Base-by-base conservation (phyloP, 1,140 invertebrate genomes). In the Tetramorium parvispinum region DNA sequence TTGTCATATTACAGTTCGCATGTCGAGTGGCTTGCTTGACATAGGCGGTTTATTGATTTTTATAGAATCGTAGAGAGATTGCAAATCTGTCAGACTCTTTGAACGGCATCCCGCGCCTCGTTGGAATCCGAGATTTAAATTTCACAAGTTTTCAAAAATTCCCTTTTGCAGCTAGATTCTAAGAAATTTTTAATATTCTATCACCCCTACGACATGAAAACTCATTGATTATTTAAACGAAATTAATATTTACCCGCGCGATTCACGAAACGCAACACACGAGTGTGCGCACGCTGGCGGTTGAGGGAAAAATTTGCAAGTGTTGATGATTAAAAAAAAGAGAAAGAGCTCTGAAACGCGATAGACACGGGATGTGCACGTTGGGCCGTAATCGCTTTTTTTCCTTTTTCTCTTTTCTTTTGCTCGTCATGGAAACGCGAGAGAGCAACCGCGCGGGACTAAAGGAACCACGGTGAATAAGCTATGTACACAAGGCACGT, bases 391-490 rank as follows among this genome's bases (percentile, higher is more conserved):
- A 83, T 83, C 79, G 68, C 40, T 59, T 32, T 68, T 53, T 53
- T 7, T 76, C 21, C 40, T 49, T 27, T 40, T 24, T 32, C 27
- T 78, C 5, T 61, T 46, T 21, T 32, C 27, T 46, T 73, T 59
- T 59, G 21, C 40, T 40, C 63, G 32, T 81, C 49, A 40, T 21
- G 66, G 13, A 59, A 83, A 83, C 43, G 55, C 66, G 40, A 83
- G 68, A 73, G 79, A 83, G 79, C 40, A 87, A 85, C 53, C 65
- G 43, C 46, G 49, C 81, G 71, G 81, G 57, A 73, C 21, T 51
- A 53, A 89, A 78, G 73, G 77, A 89, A 78, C 68, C 77, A 59
- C 70, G 85, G 61, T 78, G 78, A 87, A 89, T 88, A 85, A 89
- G 71, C 85, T 78, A 88, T 63, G 65, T 73, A 81, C 75, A 57